Evolutionary conservation across 2,888 invertebrate species (phyloP).

Genomic region (Dendrolimus pini): DNA sequence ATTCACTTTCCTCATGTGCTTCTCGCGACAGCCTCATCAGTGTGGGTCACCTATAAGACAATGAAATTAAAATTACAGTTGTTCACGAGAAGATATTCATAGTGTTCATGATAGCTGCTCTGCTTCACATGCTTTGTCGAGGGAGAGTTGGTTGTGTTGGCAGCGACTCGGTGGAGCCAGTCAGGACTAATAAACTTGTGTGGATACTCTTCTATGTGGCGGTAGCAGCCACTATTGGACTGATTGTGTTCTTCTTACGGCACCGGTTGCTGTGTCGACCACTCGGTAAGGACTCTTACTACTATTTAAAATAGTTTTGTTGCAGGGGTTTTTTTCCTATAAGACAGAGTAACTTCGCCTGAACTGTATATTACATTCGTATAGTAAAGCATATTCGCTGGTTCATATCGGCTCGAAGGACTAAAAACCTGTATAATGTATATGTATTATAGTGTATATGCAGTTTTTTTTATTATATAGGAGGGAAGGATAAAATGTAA

Average conservation of each 20-base stretch:
- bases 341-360: neutral
- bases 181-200: constrained; percentile 81
- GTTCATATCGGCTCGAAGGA: no score
- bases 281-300: constrained; percentile 80
- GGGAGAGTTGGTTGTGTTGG: constrained; percentile 62
- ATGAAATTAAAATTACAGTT: constrained; percentile 68
- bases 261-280: constrained; percentile 93
- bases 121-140: constrained; percentile 85
- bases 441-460: no score
- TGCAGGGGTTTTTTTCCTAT: no score
- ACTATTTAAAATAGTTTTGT: no score
- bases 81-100: constrained; percentile 95
- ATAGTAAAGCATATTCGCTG: no score
- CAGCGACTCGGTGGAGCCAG: constrained; percentile 63
- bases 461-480: no score
- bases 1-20: no score
- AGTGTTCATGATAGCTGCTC: constrained; percentile 89
- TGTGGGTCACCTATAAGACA: no score
- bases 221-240: constrained; percentile 86
- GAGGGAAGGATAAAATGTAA: no score
- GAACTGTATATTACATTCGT: no score
- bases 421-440: no score
- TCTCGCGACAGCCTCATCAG: no score
- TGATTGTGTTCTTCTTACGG: constrained; percentile 91
- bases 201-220: constrained; percentile 84